Percentiles rank a stretch among this genome's conserved stretches.
These are phyloP conservation scores for Athene noctua DNA, from an alignment of 2,113 vertebrate genomes.

Conservation along the genomic window DNA sequence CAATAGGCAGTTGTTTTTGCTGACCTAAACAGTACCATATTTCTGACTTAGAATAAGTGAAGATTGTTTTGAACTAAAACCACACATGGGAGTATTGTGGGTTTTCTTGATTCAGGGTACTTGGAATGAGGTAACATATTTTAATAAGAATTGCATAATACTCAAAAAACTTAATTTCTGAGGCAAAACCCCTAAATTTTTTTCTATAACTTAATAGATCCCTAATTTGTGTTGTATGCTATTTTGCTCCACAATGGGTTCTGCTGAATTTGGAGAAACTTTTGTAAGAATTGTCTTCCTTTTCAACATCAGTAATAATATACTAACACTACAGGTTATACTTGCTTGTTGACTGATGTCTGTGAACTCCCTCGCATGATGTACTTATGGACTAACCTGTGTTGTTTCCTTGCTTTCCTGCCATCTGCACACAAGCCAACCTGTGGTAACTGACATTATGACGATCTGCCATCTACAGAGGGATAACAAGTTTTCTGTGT, in stretches of 20 bases:
- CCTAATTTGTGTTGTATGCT: neutral
- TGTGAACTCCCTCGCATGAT: neutral
- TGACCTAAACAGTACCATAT: neutral
- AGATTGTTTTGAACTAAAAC: neutral
- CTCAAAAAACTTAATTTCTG: neutral
- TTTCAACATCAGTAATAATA: neutral
- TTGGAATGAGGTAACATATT: neutral
- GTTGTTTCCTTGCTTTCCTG: neutral
- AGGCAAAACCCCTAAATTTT: neutral
- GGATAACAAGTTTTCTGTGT: neutral
- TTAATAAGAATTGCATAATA: neutral
- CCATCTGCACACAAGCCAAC: neutral
- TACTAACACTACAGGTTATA: neutral
- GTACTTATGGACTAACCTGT: neutral
- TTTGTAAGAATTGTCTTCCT: neutral
- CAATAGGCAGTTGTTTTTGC: neutral
- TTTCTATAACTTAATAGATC: neutral
- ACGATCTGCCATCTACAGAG: neutral
- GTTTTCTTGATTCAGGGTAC: neutral
- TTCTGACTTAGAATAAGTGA: neutral
- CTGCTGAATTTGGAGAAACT: neutral
- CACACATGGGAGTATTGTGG: too few relatives aligned
- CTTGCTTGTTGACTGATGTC: neutral
- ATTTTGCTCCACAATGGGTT: neutral
- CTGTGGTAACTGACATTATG: neutral